Conservation (phyloP, 2,113 vertebrate genomes). For the Prietella phreatophila region DNA sequence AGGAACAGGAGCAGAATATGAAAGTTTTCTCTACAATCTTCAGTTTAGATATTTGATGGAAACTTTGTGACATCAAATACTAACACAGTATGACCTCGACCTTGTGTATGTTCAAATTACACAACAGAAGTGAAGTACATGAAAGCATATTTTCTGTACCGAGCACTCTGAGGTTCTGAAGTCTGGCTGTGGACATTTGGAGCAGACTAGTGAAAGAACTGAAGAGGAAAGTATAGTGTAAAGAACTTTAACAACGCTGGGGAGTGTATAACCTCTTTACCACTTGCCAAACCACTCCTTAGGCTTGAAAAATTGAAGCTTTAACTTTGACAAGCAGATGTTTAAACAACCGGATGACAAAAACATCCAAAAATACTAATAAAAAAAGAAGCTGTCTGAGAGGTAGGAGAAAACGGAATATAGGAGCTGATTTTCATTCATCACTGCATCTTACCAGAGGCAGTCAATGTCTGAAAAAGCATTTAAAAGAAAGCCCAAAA, state of each 20-base stretch:
- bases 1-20: too few relatives aligned
- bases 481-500: not conserved
- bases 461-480: slow-evolving; percentile 13
- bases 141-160: not conserved
- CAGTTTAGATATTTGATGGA: not conserved
- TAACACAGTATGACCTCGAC: not conserved
- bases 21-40: not conserved
- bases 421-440: slow-evolving; percentile 17
- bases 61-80: not conserved
- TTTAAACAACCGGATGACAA: slow-evolving; percentile 36
- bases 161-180: not conserved
- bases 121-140: not conserved
- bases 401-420: not conserved
- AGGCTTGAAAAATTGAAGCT: not conserved
- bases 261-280: not conserved
- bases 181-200: not conserved
- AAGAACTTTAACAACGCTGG: not conserved
- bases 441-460: slow-evolving; percentile 19
- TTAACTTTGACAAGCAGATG: slow-evolving; percentile 53
- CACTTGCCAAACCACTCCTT: not conserved
- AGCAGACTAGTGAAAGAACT: not conserved
- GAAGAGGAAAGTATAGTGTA: not conserved
- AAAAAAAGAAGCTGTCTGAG: not conserved
- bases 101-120: not conserved
- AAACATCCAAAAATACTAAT: not conserved